phyloP scores from a whole-genome alignment of 2,888 invertebrate genomes.

The Loripinus fragilis region DNA sequence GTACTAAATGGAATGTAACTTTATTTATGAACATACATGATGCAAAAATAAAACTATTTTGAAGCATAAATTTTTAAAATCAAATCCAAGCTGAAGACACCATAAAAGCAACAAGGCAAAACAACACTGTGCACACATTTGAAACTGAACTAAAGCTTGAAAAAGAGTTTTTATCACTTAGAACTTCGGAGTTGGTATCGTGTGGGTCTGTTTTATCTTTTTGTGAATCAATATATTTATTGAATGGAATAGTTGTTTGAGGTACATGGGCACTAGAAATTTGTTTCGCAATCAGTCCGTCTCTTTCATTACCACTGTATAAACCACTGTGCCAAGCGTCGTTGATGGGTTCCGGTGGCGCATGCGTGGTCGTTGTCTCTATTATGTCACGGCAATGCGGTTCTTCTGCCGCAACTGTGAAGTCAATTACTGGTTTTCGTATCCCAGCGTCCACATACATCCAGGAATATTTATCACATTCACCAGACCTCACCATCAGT shows the following conservation, averaged over 20 bases:
- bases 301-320: background rate
- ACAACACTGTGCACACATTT: background rate
- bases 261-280: background rate
- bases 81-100: background rate
- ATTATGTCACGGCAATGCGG: conserved; percentile 67
- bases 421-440: conserved; percentile 57
- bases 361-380: conserved; percentile 34
- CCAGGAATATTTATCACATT: conserved; percentile 73
- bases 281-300: background rate
- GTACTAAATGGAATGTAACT: background rate
- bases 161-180: background rate
- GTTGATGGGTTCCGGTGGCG: conserved; percentile 6
- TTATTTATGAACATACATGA: background rate
- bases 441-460: conserved; percentile 64
- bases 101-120: background rate
- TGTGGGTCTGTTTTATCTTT: background rate
- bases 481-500: conserved; percentile 63
- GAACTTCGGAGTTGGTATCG: background rate
- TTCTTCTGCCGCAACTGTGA: conserved; percentile 58
- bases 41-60: background rate
- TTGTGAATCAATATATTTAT: conserved; percentile 1
- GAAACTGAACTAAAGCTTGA: background rate
- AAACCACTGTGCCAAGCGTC: background rate
- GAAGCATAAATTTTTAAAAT: background rate
- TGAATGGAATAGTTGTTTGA: background rate